Evolutionary conservation across 2,113 vertebrate species (phyloP).

Genomic region (human (Homo sapiens)): DNA sequence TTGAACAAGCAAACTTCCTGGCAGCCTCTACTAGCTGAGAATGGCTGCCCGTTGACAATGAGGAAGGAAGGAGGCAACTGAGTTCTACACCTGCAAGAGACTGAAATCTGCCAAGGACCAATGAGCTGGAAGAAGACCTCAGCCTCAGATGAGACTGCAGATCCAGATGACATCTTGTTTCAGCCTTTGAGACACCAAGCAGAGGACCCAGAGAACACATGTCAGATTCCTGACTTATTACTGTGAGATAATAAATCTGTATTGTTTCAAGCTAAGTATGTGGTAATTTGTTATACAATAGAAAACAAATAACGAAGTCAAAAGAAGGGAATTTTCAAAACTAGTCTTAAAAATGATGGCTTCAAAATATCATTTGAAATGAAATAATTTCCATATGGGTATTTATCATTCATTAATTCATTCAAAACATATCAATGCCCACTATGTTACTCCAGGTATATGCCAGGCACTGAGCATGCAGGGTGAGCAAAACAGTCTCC

Average conservation of each 20-base stretch:
- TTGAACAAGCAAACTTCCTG: neutral
- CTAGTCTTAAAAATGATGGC: neutral
- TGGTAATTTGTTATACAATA: neutral
- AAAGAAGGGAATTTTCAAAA: neutral
- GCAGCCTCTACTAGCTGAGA: neutral
- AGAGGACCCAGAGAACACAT: neutral
- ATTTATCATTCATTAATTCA: neutral
- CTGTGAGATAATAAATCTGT: neutral
- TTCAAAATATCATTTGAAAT: slow-evolving; percentile 7
- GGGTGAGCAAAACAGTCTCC: neutral
- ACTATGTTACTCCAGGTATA: neutral
- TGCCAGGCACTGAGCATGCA: neutral
- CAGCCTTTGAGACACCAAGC: neutral
- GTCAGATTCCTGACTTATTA: neutral
- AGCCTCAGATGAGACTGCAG: neutral
- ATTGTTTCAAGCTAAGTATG: neutral
- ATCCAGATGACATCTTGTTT: neutral
- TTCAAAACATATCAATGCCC: neutral
- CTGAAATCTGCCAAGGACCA: neutral
- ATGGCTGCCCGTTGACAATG: neutral
- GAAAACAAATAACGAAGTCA: neutral
- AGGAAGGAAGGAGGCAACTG: neutral
- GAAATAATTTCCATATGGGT: neutral
- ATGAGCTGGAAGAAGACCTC: neutral
- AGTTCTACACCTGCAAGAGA: neutral